phyloP scores from a whole-genome alignment of 2,113 vertebrate genomes.

The Pseudorhombus dupliciocellatus region DNA sequence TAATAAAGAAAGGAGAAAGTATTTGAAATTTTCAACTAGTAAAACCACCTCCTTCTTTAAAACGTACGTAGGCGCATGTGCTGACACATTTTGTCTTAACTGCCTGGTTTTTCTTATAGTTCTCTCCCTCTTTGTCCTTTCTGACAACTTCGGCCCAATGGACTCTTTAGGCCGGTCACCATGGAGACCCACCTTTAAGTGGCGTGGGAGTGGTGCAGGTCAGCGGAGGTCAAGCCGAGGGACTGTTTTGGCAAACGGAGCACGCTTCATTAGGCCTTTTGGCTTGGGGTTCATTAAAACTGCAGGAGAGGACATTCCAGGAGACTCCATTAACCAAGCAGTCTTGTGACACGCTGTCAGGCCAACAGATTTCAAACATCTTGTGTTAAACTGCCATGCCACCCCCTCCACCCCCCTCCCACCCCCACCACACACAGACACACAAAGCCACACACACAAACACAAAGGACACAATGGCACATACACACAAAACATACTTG shows the following conservation, averaged over 20 bases:
- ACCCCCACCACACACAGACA: slow-evolving; percentile 24
- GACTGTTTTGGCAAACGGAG: slow-evolving; percentile 75
- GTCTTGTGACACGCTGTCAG: slow-evolving; percentile 64
- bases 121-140: slow-evolving; percentile 48
- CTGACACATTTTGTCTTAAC: slow-evolving; percentile 41
- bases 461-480: slow-evolving; percentile 1
- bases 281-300: slow-evolving; percentile 82
- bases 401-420: background rate
- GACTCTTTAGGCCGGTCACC: slow-evolving; percentile 63
- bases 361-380: slow-evolving; percentile 75
- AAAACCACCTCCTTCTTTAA: slow-evolving; percentile 29
- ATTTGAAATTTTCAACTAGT: slow-evolving; percentile 36
- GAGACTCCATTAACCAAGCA: slow-evolving; percentile 79
- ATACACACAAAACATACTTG: slow-evolving; percentile 41
- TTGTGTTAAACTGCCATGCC: slow-evolving; percentile 61
- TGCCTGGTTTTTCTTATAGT: slow-evolving; percentile 40
- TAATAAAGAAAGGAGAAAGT: slow-evolving; percentile 58
- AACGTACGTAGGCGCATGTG: slow-evolving; percentile 56
- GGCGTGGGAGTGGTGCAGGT: slow-evolving; percentile 63
- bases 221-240: slow-evolving; percentile 68
- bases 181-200: slow-evolving; percentile 73
- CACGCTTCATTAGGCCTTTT: slow-evolving; percentile 83
- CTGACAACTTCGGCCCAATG: slow-evolving; percentile 51
- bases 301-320: slow-evolving; percentile 81
- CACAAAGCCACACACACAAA: slow-evolving; percentile 20